Evolutionary conservation across 2,888 invertebrate species (phyloP).

Genomic region (Ceratothoa steindachneri): DNA sequence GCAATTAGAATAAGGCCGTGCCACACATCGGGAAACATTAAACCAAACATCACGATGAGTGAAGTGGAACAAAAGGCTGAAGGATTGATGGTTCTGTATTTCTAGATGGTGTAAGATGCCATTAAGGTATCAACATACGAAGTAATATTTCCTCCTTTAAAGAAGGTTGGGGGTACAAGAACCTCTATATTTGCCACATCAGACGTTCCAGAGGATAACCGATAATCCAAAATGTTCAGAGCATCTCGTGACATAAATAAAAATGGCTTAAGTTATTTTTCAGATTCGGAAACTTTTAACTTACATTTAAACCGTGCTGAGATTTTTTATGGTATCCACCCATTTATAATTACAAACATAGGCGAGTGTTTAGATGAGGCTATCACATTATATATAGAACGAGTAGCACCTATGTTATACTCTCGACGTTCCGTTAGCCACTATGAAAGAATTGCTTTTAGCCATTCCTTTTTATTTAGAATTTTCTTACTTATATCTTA

Average conservation of each 20-base stretch:
- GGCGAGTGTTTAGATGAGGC: neutral
- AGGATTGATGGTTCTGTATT: neutral
- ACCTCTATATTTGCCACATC: neutral
- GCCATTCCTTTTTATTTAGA: neutral
- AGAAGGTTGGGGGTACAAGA: neutral
- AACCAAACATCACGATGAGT: neutral
- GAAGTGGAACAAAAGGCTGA: neutral
- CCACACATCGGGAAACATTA: constrained; percentile 5
- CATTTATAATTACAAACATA: neutral
- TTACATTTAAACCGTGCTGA: neutral
- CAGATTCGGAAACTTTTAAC: neutral
- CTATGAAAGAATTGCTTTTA: neutral
- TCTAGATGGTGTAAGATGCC: neutral
- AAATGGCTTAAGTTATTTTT: neutral
- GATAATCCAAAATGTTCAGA: neutral
- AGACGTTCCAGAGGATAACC: neutral
- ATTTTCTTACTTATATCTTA: neutral
- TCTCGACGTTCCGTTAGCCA: neutral
- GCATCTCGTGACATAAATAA: neutral
- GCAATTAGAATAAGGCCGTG: neutral
- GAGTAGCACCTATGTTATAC: neutral
- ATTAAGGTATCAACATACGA: neutral
- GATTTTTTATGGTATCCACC: neutral
- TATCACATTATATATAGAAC: neutral
- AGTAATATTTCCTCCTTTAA: neutral